Percentiles rank a stretch among this genome's conserved stretches.
Evolutionary conservation across 2,113 vertebrate genomes (phyloP).

Genomic region (Bubalus kerabau): DNA sequence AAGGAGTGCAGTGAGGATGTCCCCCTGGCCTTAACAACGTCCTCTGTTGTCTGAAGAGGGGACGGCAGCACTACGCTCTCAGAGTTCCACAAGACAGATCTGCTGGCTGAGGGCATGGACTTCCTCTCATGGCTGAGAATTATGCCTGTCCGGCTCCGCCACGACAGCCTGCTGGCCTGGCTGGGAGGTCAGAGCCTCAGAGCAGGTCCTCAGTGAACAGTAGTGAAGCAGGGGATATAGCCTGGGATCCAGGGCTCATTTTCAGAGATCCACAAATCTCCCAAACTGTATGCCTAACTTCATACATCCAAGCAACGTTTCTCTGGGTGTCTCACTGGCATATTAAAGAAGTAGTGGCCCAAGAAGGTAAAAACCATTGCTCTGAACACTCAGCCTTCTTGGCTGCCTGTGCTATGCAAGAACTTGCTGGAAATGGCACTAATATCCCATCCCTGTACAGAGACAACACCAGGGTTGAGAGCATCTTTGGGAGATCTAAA

Average conservation of each 20-base stretch:
- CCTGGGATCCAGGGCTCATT: neutral
- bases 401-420: neutral
- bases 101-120: neutral
- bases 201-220: neutral
- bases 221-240: neutral
- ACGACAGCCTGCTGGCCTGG: neutral
- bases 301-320: neutral
- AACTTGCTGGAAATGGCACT: neutral
- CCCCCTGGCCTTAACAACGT: neutral
- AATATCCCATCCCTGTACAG: neutral
- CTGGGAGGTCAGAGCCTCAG: neutral
- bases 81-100: neutral
- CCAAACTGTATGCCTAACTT: neutral
- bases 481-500: neutral
- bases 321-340: neutral
- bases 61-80: neutral
- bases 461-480: neutral
- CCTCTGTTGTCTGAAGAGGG: neutral
- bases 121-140: neutral
- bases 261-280: neutral
- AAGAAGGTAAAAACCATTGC: neutral
- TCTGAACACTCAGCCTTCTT: neutral
- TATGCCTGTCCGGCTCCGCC: neutral
- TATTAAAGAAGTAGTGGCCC: neutral
- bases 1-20: neutral